Evolutionary conservation across 2,113 vertebrate species (phyloP).

Genomic region (Xenus cinereus): DNA sequence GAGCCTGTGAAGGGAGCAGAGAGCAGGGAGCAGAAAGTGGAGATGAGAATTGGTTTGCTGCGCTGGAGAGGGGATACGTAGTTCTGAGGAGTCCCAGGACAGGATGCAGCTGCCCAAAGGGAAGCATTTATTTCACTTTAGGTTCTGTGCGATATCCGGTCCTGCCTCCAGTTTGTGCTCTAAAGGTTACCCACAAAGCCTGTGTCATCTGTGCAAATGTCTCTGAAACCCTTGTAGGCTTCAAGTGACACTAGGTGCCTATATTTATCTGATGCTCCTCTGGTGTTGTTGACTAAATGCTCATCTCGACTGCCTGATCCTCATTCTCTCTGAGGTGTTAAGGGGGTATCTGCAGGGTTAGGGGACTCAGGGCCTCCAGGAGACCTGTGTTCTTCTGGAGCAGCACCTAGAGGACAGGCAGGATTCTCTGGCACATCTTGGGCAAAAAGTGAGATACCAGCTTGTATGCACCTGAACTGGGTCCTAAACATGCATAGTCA

Average conservation of each 20-base stretch:
- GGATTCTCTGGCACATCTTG: neutral
- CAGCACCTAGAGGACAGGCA: neutral
- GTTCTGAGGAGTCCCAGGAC: neutral
- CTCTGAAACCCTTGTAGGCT: neutral
- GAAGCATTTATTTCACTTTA: neutral
- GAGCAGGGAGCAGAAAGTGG: neutral
- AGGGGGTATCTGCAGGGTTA: neutral
- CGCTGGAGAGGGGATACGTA: rapidly evolving
- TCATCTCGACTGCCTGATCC: neutral
- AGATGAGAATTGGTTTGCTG: neutral
- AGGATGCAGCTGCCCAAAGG: neutral
- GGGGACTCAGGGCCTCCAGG: neutral
- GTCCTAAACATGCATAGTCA: neutral
- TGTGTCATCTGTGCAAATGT: neutral
- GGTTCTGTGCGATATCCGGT: neutral
- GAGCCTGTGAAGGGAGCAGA: neutral
- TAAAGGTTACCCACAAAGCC: neutral
- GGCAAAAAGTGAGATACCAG: neutral
- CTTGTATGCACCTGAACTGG: neutral
- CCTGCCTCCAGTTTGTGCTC: neutral
- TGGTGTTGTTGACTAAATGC: neutral
- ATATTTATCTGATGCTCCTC: neutral
- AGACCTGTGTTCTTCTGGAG: neutral
- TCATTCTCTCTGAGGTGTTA: neutral
- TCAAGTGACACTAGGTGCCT: neutral